phyloP scores from a whole-genome alignment of 2,888 invertebrate genomes.

The Escarpia spicata region DNA sequence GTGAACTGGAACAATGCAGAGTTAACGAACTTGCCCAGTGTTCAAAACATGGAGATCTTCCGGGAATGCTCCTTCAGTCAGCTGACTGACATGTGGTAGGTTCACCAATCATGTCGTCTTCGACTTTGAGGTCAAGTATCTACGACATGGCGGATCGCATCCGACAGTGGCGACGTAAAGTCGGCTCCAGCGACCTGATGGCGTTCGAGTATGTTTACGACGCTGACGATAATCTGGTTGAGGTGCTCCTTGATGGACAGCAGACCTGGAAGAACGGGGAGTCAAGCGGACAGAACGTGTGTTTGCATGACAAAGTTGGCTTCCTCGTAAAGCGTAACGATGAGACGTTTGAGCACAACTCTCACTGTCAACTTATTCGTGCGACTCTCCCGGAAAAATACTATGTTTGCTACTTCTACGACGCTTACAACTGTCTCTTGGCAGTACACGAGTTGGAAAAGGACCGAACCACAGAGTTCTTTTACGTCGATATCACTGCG shows the following conservation, averaged over 20 bases:
- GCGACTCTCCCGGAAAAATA: conserved; percentile 88
- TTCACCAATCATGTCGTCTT: conserved; percentile 57
- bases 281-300: conserved; percentile 86
- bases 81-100: conserved; percentile 52
- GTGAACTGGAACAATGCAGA: too few species aligned
- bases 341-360: conserved; percentile 92
- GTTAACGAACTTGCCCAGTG: too few species aligned
- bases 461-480: conserved; percentile 80
- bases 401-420: conserved; percentile 92
- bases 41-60: conserved; percentile 53
- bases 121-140: conserved; percentile 52
- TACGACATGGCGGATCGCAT: conserved; percentile 64
- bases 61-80: conserved; percentile 56
- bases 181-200: conserved; percentile 85
- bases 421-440: conserved; percentile 86
- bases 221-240: conserved; percentile 89
- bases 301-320: conserved; percentile 90
- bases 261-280: conserved; percentile 67
- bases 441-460: conserved; percentile 74
- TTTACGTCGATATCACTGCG: conserved; percentile 88
- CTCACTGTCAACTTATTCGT: conserved; percentile 86
- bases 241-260: conserved; percentile 70
- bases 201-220: conserved; percentile 89
- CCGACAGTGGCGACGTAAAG: conserved; percentile 72
- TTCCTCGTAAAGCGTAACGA: conserved; percentile 92